These are phyloP conservation scores for Ochotona curzoniae DNA, from an alignment of 2,113 vertebrate species.

Conservation along the genomic window DNA sequence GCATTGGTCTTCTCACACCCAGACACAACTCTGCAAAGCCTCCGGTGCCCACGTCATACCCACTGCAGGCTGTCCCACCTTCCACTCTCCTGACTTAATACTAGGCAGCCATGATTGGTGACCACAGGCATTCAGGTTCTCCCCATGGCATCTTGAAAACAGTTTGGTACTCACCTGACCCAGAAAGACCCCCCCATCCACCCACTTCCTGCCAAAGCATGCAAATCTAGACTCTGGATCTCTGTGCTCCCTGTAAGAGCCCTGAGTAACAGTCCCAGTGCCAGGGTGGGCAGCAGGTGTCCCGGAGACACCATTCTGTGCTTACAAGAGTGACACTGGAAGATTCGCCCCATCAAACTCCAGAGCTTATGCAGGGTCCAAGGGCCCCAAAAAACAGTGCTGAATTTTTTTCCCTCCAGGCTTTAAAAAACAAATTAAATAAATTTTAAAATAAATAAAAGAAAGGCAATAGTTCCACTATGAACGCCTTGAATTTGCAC, in stretches of 20 bases:
- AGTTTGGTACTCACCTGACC: background rate
- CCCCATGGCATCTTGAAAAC: background rate
- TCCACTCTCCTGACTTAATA: background rate
- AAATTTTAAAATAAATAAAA: too few relatives aligned
- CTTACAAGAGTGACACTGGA: background rate
- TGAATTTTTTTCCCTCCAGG: background rate
- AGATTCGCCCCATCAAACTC: too few relatives aligned
- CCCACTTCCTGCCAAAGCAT: background rate
- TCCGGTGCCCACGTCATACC: too few relatives aligned
- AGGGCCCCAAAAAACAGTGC: background rate
- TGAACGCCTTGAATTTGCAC: too few relatives aligned
- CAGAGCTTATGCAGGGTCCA: background rate
- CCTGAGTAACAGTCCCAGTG: background rate
- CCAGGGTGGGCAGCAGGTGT: too few relatives aligned
- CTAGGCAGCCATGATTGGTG: background rate
- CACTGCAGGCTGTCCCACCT: background rate
- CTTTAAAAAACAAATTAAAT: background rate
- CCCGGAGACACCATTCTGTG: fast-evolving
- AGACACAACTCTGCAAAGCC: background rate
- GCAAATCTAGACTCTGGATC: background rate
- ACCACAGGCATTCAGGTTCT: too few relatives aligned
- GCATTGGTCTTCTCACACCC: background rate
- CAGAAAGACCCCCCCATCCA: background rate
- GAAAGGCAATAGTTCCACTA: background rate
- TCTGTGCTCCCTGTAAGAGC: background rate